These are phyloP conservation scores for Drepana falcataria DNA, from an alignment of 2,888 invertebrate genomes.

Conservation along the genomic window DNA sequence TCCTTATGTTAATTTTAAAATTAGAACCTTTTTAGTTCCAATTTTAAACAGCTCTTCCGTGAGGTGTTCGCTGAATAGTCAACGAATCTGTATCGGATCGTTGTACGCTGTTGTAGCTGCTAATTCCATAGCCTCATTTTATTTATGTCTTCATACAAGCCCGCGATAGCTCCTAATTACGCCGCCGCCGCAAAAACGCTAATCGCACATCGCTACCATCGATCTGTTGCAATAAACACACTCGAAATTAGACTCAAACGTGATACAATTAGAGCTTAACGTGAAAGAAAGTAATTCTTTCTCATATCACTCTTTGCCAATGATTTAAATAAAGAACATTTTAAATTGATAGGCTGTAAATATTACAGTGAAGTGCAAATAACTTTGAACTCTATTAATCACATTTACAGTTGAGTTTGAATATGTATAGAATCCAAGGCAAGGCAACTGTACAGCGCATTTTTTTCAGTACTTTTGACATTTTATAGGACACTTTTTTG, in stretches of 20 bases:
- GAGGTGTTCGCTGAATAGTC: constrained; percentile 15
- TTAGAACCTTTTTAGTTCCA: too few species aligned
- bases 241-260: neutral
- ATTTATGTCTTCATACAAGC: constrained; percentile 78
- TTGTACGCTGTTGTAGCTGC: constrained; percentile 35
- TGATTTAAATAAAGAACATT: too few species aligned
- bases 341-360: neutral
- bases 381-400: too few species aligned
- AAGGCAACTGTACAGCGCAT: too few species aligned
- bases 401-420: too few species aligned
- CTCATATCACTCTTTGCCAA: neutral
- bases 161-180: constrained; percentile 77
- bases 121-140: constrained; percentile 66
- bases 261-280: neutral
- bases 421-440: too few species aligned
- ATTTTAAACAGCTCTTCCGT: too few species aligned
- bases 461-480: neutral
- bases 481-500: neutral
- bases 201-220: constrained; percentile 57
- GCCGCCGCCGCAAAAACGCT: constrained; percentile 70
- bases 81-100: constrained; percentile 22
- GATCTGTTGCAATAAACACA: neutral
- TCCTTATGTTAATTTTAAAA: too few species aligned
- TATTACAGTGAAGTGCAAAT: neutral
- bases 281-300: neutral